Conservation (phyloP, 2,888 invertebrate genomes). For the Hoplodrina blanda region DNA sequence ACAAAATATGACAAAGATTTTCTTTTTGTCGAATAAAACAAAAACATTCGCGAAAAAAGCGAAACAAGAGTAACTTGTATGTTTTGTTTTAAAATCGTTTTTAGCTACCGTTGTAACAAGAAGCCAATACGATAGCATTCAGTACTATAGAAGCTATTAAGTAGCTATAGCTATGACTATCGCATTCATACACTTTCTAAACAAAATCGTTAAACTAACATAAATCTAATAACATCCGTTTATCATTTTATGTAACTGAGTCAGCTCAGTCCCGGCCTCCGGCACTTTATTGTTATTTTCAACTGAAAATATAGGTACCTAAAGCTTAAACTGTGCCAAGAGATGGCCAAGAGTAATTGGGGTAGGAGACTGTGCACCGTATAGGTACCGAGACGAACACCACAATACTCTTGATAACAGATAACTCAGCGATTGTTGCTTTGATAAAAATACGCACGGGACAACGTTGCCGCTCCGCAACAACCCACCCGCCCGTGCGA, state of each 20-base stretch:
- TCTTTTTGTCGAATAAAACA: no score
- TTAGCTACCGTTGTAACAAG: no score
- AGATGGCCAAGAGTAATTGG: conserved; percentile 22
- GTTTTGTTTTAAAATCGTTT: no score
- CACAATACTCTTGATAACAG: conserved; percentile 75
- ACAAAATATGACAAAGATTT: background rate
- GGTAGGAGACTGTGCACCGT: conserved; percentile 12
- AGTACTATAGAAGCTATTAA: no score
- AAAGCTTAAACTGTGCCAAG: conserved; percentile 48
- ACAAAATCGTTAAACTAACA: conserved; percentile 45
- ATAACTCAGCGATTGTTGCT: conserved; percentile 75
- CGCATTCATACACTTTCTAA: conserved; percentile 44
- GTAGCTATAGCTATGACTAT: background rate
- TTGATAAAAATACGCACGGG: conserved; percentile 85
- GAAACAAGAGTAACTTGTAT: no score
- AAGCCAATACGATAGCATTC: no score
- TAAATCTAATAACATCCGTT: conserved; percentile 52
- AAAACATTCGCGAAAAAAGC: no score
- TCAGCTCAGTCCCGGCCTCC: conserved; percentile 64
- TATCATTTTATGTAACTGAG: conserved; percentile 50
- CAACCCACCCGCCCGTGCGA: conserved; percentile 66
- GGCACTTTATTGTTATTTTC: conserved; percentile 63
- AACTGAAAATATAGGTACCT: conserved; percentile 29
- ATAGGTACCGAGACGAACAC: conserved; percentile 60
- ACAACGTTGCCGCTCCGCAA: conserved; percentile 79